Conservation (phyloP, 2,113 vertebrate genomes). For the Cyprinus carpio region DNA sequence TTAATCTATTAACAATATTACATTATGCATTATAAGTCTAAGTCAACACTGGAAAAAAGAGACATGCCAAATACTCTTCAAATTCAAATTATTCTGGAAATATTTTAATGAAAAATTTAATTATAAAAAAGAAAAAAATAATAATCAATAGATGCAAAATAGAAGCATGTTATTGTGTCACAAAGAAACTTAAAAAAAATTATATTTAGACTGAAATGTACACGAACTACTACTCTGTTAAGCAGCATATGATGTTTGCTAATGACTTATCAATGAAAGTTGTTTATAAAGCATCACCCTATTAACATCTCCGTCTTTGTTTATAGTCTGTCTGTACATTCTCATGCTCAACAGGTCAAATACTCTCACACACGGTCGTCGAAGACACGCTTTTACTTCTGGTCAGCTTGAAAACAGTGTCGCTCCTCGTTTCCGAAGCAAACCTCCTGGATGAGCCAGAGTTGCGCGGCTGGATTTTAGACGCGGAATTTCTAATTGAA, state of each 20-base stretch:
- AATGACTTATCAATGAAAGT: background rate
- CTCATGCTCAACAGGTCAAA: constrained; percentile 44
- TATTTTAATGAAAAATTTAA: background rate
- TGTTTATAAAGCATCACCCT: background rate
- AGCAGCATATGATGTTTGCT: background rate
- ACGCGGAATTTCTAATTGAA: constrained; percentile 33
- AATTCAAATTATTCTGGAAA: background rate
- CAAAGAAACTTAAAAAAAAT: background rate
- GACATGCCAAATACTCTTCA: no score
- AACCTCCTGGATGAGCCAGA: constrained; percentile 31
- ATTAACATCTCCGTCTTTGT: background rate
- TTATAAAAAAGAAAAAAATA: background rate
- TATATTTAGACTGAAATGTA: background rate
- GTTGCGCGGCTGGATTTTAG: constrained; percentile 29
- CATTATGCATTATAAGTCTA: background rate
- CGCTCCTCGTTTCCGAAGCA: constrained; percentile 22
- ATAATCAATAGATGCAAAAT: background rate
- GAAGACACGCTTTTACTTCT: constrained; percentile 57
- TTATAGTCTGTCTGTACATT: background rate
- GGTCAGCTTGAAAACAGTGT: constrained; percentile 21
- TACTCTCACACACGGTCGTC: constrained; percentile 61
- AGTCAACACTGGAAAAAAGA: background rate
- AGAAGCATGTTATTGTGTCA: background rate
- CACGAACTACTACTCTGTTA: background rate
- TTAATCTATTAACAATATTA: background rate